Evolutionary conservation across 2,888 invertebrate genomes (phyloP).

Genomic region (Amiota mariae): DNA sequence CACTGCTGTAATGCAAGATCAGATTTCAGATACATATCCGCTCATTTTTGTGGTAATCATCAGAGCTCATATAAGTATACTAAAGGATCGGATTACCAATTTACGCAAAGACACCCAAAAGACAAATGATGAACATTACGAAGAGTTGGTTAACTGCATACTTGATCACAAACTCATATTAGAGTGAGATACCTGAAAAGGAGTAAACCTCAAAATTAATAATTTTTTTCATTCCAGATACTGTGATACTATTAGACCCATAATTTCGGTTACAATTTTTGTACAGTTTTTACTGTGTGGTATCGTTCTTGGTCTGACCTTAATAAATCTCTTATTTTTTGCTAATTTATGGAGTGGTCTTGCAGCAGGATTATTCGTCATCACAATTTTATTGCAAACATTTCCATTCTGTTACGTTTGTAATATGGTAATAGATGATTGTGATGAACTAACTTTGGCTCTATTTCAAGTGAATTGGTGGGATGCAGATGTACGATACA

Average conservation of each 20-base stretch:
- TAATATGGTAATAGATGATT: conserved; percentile 59
- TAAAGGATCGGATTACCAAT: conserved; percentile 50
- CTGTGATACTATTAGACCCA: conserved; percentile 52
- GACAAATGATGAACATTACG: conserved; percentile 52
- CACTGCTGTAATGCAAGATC: conserved; percentile 55
- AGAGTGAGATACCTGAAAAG: too few relatives aligned
- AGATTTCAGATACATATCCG: conserved; percentile 55
- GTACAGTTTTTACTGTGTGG: conserved; percentile 59
- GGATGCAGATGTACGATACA: conserved; percentile 50
- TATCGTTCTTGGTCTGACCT: conserved; percentile 36
- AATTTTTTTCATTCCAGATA: conserved; percentile 39
- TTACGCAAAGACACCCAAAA: conserved; percentile 44
- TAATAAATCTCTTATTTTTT: conserved; percentile 57
- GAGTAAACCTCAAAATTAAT: too few relatives aligned
- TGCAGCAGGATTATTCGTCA: conserved; percentile 54
- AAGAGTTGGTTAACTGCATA: conserved; percentile 56
- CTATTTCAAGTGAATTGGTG: conserved; percentile 64
- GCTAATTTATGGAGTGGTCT: conserved; percentile 53
- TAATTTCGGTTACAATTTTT: conserved; percentile 62
- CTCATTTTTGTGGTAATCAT: conserved; percentile 54
- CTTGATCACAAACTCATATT: conserved; percentile 58
- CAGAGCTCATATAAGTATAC: conserved; percentile 53
- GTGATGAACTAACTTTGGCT: conserved; percentile 50
- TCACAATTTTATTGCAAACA: conserved; percentile 54
- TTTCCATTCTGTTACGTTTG: conserved; percentile 63